A percentile compares a stretch with the other conserved stretches of the same genome.
These are phyloP conservation scores for Abscondita cerata DNA, from an alignment of 2,888 invertebrate species.

Conservation along the genomic window DNA sequence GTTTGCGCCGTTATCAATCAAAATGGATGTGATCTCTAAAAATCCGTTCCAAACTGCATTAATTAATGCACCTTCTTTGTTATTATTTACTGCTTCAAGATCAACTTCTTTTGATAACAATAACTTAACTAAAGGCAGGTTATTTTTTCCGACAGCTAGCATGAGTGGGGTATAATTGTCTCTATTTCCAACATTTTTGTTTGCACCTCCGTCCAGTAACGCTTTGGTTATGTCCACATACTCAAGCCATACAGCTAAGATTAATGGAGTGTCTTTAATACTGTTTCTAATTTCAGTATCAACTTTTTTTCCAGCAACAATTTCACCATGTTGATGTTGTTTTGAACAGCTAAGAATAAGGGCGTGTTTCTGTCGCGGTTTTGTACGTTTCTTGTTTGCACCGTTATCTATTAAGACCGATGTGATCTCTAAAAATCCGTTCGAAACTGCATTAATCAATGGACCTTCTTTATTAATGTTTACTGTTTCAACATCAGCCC, in stretches of 20 bases:
- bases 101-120: background rate
- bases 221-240: background rate
- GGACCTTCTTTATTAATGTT: background rate
- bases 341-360: background rate
- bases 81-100: background rate
- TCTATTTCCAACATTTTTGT: background rate
- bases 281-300: background rate
- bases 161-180: background rate
- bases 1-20: background rate
- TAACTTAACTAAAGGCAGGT: background rate
- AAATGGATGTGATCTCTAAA: background rate
- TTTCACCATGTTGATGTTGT: background rate
- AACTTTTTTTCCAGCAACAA: background rate
- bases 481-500: background rate
- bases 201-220: slow-evolving; percentile 4
- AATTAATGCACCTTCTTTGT: background rate
- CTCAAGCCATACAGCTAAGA: background rate
- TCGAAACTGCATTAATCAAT: background rate
- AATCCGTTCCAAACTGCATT: background rate
- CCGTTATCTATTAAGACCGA: background rate
- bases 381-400: background rate
- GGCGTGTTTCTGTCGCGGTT: background rate
- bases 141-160: background rate
- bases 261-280: background rate
- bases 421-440: background rate